phyloP scores from a whole-genome alignment of 2,888 invertebrate species.

The Lottia scabra region DNA sequence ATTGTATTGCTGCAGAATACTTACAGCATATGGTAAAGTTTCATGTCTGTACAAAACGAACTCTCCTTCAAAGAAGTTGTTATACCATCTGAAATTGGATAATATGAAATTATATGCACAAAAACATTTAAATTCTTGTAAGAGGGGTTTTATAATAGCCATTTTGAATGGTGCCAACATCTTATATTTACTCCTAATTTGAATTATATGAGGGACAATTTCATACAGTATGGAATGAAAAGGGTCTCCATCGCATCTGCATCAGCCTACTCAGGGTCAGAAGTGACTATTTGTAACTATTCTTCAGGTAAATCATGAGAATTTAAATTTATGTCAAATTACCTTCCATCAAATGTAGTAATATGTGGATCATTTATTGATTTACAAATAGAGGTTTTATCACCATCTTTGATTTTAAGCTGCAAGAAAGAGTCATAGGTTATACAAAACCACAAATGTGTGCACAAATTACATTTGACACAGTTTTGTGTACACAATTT shows the following conservation, averaged over 20 bases:
- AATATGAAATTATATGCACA: no score
- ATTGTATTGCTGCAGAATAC: background rate
- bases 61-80: constrained; percentile 50
- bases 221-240: no score
- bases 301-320: no score
- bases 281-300: no score
- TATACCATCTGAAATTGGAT: constrained; percentile 35
- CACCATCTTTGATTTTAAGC: constrained; percentile 49
- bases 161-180: no score
- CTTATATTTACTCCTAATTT: background rate
- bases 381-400: constrained; percentile 39
- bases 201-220: background rate
- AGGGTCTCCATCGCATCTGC: no score
- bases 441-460: no score
- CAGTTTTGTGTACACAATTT: no score
- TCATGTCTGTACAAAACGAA: constrained; percentile 46
- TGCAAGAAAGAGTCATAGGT: constrained; percentile 27
- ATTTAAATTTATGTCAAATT: background rate
- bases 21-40: constrained; percentile 42
- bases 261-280: no score
- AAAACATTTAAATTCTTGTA: no score
- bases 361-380: constrained; percentile 61
- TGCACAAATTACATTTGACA: no score
- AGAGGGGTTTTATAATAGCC: no score
- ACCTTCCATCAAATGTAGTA: constrained; percentile 45